These are phyloP conservation scores for Acanthosepion pharaonis DNA, from an alignment of 2,888 invertebrate species.

Conservation along the genomic window DNA sequence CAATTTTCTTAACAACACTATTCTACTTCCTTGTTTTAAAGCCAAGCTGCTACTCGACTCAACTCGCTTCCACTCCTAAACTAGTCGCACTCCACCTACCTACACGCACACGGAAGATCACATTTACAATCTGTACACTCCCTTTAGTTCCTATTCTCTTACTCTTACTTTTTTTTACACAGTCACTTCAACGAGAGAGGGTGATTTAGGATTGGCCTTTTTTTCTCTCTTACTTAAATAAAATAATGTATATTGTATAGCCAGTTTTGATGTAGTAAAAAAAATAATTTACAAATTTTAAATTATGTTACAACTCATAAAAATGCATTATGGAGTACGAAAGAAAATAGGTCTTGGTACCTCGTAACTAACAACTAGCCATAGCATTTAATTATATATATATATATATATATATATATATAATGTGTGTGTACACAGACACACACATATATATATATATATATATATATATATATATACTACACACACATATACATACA, in stretches of 20 bases:
- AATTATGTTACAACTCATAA: not conserved
- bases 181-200: not conserved
- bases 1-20: not conserved
- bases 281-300: not conserved
- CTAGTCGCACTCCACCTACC: not conserved
- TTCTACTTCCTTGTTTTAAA: not conserved
- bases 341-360: not conserved
- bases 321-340: not conserved
- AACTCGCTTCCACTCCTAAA: not conserved
- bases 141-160: not conserved
- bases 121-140: not conserved
- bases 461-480: no score
- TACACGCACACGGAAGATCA: not conserved
- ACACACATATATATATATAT: no score
- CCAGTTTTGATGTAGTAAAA: not conserved
- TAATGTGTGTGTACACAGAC: no score
- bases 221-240: not conserved
- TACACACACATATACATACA: no score
- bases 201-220: conserved; percentile 16
- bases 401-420: no score
- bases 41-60: not conserved
- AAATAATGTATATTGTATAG: no score
- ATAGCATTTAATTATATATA: not conserved
- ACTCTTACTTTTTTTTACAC: no score
- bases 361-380: not conserved